A percentile compares a stretch with the other conserved stretches of the same genome.
These are phyloP conservation scores for Yponomeuta plumbellus DNA, from an alignment of 2,888 invertebrate species.

Conservation along the genomic window DNA sequence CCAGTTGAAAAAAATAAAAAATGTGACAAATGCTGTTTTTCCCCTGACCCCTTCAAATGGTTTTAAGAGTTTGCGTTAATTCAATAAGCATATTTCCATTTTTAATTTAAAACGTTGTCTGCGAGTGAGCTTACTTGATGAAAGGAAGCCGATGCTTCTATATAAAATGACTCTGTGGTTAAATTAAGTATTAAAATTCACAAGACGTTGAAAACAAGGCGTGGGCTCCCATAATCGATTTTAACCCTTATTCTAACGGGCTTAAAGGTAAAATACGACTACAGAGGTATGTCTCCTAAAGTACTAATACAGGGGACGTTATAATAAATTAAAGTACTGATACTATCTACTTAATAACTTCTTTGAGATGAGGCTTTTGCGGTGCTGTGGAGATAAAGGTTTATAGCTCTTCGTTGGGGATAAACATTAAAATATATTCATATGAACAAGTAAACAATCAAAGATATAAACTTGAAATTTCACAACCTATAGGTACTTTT, in stretches of 20 bases:
- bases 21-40: no score
- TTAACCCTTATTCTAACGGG: not conserved
- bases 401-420: constrained; percentile 3
- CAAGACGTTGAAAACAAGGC: constrained; percentile 28
- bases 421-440: not conserved
- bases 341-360: constrained; percentile 64
- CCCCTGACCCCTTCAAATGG: no score
- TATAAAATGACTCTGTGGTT: constrained; percentile 12
- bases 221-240: not conserved
- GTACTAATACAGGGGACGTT: constrained; percentile 40
- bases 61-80: no score
- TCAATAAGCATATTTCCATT: no score
- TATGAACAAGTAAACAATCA: not conserved
- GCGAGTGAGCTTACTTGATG: not conserved
- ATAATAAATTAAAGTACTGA: constrained; percentile 49
- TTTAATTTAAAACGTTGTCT: no score
- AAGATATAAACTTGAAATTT: not conserved
- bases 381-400: not conserved
- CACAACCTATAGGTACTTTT: not conserved
- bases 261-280: not conserved
- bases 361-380: constrained; percentile 42
- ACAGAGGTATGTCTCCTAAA: not conserved
- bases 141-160: not conserved
- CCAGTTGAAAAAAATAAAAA: no score
- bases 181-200: constrained; percentile 64